These are phyloP conservation scores for Tachyglossus aculeatus DNA, from an alignment of 2,797 vertebrate species.

Conservation along the genomic window DNA sequence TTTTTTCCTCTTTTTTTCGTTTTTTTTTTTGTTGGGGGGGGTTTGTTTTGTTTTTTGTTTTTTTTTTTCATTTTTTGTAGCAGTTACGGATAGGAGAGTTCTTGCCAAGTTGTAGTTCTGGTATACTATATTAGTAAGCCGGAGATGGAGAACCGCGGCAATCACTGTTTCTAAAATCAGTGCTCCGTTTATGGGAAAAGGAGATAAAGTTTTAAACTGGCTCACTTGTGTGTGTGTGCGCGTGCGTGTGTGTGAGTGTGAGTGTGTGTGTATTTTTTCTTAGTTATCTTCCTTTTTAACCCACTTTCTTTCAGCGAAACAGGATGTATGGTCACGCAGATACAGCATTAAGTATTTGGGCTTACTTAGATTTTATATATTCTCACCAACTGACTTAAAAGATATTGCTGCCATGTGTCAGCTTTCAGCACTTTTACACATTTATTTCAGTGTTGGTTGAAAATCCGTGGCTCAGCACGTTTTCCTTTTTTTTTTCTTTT, in stretches of 20 bases:
- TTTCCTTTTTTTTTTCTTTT: constrained; percentile 72
- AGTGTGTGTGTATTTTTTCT: constrained; percentile 33
- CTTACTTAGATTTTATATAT: constrained; percentile 78
- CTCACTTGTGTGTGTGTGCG: constrained; percentile 72
- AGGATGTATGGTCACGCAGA: constrained; percentile 85
- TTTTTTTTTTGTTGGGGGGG: no score
- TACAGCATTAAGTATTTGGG: constrained; percentile 73
- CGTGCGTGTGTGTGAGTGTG: constrained; percentile 43
- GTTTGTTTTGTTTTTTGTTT: background rate
- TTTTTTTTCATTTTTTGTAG: constrained; percentile 64
- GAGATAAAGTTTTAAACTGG: constrained; percentile 75
- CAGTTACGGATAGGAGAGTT: constrained; percentile 67
- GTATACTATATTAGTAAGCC: constrained; percentile 79
- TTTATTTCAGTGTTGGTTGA: constrained; percentile 83
- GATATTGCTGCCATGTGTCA: constrained; percentile 69
- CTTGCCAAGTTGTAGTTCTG: constrained; percentile 71
- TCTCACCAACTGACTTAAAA: constrained; percentile 80
- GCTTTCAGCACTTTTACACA: constrained; percentile 79
- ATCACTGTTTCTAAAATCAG: constrained; percentile 65
- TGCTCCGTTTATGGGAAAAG: constrained; percentile 69
- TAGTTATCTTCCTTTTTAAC: constrained; percentile 73
- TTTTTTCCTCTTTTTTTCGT: background rate
- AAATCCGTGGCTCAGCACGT: constrained; percentile 82
- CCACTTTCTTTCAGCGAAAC: constrained; percentile 73
- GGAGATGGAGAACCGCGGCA: constrained; percentile 67